Evolutionary conservation across 2,113 vertebrate genomes (phyloP).

Genomic region (Megalops atlanticus): DNA sequence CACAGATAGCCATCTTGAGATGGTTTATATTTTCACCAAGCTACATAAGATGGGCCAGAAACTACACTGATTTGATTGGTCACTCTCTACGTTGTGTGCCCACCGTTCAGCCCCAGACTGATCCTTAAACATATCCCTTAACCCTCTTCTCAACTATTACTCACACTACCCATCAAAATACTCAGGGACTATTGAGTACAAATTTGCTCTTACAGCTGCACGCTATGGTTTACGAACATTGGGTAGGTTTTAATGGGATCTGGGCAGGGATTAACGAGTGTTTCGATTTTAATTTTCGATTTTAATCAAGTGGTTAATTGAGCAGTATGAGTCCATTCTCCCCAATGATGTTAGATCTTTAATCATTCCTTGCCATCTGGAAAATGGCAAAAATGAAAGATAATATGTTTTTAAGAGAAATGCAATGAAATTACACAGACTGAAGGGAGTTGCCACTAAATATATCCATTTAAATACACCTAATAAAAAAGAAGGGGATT

Average conservation of each 20-base stretch:
- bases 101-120: no score
- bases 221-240: no score
- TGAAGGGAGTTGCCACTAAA: not conserved
- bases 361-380: conserved; percentile 1
- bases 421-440: not conserved
- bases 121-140: not conserved
- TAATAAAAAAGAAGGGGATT: no score
- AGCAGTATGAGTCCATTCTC: conserved; percentile 10
- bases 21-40: no score
- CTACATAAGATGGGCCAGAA: no score
- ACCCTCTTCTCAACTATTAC: not conserved
- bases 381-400: not conserved
- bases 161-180: not conserved
- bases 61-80: no score
- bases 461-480: no score
- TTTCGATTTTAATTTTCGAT: conserved; percentile 30
- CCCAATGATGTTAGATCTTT: conserved; percentile 20
- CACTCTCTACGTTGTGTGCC: no score
- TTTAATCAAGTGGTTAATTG: conserved; percentile 26
- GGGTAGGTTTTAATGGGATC: conserved; percentile 20
- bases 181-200: no score
- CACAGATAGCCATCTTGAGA: no score
- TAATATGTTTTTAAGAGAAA: no score
- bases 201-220: no score
- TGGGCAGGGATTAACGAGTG: conserved; percentile 27